Conservation (phyloP, 2,888 invertebrate genomes). For the Neoaliturus tenellus region DNA sequence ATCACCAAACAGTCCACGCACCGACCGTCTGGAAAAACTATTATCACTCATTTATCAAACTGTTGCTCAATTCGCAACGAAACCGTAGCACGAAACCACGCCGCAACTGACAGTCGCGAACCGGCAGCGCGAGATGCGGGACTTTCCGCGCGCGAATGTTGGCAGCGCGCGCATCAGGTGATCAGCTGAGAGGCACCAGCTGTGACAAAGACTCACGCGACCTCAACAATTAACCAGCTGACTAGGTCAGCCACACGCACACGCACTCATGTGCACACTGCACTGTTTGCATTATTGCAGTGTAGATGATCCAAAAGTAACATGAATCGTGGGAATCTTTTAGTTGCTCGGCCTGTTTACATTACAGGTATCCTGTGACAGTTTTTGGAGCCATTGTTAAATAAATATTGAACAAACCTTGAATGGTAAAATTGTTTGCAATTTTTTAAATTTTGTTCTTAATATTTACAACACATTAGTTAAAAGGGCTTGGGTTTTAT, state of each 20-base stretch:
- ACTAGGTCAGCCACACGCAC: conserved; percentile 4
- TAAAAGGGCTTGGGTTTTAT: too few species aligned
- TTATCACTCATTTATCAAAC: not conserved
- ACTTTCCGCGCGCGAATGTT: conserved; percentile 21
- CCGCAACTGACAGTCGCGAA: not conserved
- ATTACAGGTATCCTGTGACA: too few species aligned
- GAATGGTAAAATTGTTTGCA: too few species aligned
- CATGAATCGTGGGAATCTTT: too few species aligned
- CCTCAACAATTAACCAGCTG: conserved; percentile 22
- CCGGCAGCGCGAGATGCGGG: not conserved
- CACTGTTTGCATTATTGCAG: not conserved
- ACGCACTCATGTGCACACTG: not conserved
- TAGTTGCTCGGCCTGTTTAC: too few species aligned
- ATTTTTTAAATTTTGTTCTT: too few species aligned
- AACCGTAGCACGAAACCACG: not conserved
- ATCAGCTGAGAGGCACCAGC: conserved; percentile 20
- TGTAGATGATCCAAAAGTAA: too few species aligned
- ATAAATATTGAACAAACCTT: too few species aligned
- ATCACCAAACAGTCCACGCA: conserved; percentile 10
- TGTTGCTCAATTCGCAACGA: not conserved
- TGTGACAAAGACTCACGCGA: conserved; percentile 8
- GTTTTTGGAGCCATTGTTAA: too few species aligned
- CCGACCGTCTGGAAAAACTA: not conserved
- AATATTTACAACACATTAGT: too few species aligned
- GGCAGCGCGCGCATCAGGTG: conserved; percentile 34